Conservation (phyloP, 2,797 vertebrate species). For the Falco biarmicus region DNA sequence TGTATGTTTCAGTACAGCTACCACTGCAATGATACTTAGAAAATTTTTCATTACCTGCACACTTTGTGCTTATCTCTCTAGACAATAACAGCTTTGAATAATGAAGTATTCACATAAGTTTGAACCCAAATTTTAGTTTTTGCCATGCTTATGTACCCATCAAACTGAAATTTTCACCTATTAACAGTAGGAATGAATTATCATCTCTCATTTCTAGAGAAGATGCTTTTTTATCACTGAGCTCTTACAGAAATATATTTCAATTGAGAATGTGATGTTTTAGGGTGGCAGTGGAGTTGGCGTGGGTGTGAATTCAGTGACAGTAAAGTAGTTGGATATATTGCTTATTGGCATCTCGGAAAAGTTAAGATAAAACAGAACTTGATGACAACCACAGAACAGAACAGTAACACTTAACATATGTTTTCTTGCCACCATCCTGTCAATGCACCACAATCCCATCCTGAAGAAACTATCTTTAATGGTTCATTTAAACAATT, state of each 20-base stretch:
- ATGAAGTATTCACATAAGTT: neutral
- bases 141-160: neutral
- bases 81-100: slow-evolving; percentile 16
- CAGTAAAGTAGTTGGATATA: slow-evolving; percentile 24
- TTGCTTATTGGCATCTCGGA: slow-evolving; percentile 9
- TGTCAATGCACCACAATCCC: neutral
- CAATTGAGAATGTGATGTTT: slow-evolving; percentile 5
- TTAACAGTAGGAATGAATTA: neutral
- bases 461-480: neutral
- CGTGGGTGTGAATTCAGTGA: slow-evolving; percentile 36
- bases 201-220: neutral
- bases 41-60: neutral
- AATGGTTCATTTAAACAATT: neutral
- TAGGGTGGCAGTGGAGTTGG: neutral
- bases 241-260: slow-evolving; percentile 6
- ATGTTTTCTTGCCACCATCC: slow-evolving; percentile 10
- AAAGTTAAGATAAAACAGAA: slow-evolving; percentile 30
- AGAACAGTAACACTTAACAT: slow-evolving; percentile 43
- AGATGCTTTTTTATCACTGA: neutral
- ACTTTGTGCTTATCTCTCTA: neutral
- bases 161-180: neutral
- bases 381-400: slow-evolving; percentile 7
- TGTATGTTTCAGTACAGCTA: neutral
- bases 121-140: neutral
- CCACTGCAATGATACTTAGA: neutral